Conservation (phyloP, 2,113 vertebrate genomes). For the Siniperca knerii region DNA sequence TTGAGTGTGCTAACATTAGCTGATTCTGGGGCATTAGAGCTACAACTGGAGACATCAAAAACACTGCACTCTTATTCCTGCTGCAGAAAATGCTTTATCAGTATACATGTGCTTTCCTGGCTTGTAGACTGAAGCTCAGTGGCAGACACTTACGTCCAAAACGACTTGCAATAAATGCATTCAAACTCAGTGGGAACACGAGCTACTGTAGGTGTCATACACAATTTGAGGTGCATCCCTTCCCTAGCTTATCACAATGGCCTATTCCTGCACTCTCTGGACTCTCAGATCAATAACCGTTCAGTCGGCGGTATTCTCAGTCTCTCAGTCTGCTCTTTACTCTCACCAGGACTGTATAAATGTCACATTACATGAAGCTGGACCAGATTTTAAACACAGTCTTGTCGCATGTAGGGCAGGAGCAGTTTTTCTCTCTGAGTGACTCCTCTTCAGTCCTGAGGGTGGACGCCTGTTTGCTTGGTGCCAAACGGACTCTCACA, state of each 20-base stretch:
- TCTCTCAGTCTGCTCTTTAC: background rate
- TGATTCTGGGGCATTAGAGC: background rate
- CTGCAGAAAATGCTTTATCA: background rate
- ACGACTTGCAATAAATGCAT: background rate
- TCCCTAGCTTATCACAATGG: background rate
- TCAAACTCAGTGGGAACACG: background rate
- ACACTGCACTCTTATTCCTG: background rate
- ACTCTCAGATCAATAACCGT: background rate
- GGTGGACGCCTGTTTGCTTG: conserved; percentile 25
- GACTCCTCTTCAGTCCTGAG: conserved; percentile 39
- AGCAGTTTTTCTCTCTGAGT: conserved; percentile 6
- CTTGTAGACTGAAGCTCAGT: background rate
- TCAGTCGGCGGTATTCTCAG: background rate
- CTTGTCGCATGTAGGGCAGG: background rate
- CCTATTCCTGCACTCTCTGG: background rate
- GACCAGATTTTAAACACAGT: background rate
- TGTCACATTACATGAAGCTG: background rate
- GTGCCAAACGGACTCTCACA: conserved; percentile 35
- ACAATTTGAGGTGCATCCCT: no score
- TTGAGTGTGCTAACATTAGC: background rate
- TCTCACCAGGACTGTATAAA: background rate
- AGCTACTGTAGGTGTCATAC: background rate
- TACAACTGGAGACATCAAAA: background rate
- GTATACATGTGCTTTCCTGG: background rate
- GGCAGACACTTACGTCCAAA: background rate